Conservation (phyloP, 2,113 vertebrate species). For the Ariopsis seemanni region DNA sequence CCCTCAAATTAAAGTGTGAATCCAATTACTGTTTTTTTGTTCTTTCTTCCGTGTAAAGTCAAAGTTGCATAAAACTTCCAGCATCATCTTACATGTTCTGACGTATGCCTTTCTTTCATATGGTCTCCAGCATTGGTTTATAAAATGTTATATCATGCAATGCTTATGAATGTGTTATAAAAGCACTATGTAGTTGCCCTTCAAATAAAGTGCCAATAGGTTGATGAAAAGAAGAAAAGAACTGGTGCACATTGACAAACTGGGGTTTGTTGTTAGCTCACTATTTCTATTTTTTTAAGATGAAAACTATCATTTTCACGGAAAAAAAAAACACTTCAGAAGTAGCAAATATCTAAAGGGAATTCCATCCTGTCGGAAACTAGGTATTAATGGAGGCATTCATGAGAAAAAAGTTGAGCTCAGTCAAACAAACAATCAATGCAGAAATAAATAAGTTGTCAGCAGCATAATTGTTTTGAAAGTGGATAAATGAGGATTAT, state of each 20-base stretch:
- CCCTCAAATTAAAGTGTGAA: background rate
- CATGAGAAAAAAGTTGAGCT: background rate
- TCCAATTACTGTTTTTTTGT: background rate
- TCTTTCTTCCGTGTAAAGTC: too few species aligned
- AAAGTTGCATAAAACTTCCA: background rate
- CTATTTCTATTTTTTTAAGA: background rate
- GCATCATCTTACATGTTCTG: background rate
- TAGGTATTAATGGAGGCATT: background rate
- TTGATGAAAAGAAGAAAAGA: background rate
- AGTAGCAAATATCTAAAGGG: background rate
- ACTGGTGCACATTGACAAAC: background rate
- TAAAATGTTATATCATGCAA: too few species aligned
- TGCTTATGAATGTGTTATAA: background rate
- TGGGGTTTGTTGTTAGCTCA: background rate
- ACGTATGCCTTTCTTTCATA: background rate
- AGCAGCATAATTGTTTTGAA: background rate
- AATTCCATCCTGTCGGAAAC: background rate
- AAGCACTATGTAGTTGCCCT: too few species aligned
- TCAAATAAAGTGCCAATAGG: background rate
- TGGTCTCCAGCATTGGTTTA: background rate
- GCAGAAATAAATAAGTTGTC: background rate
- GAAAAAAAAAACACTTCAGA: background rate
- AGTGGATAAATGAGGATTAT: conserved; percentile 15
- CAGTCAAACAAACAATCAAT: background rate
- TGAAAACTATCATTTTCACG: background rate